Conservation (phyloP, 2,113 vertebrate species). For the Phrynosoma blainvillii region DNA sequence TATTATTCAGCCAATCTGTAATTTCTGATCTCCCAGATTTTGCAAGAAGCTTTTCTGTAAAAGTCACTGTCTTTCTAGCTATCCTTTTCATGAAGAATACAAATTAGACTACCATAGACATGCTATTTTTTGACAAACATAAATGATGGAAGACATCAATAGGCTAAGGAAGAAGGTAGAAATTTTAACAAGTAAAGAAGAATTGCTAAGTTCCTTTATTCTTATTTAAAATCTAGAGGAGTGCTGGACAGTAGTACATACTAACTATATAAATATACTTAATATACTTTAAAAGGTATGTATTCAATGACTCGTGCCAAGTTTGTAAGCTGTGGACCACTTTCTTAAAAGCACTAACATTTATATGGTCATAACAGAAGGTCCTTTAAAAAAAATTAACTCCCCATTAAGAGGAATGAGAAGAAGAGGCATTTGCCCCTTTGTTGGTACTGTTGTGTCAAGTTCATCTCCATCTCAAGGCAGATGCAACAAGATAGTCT, state of each 20-base stretch:
- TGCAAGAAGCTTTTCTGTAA: conserved; percentile 45
- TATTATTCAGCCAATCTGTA: background rate
- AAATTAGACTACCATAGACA: conserved; percentile 46
- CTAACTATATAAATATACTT: conserved; percentile 69
- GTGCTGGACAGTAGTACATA: conserved; percentile 53
- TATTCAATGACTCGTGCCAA: conserved; percentile 64
- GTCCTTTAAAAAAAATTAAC: conserved; percentile 34
- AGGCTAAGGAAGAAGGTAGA: conserved; percentile 54
- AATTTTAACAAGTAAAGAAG: conserved; percentile 10
- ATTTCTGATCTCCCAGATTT: background rate
- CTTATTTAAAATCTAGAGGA: conserved; percentile 57
- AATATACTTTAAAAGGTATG: conserved; percentile 63
- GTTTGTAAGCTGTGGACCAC: conserved; percentile 54
- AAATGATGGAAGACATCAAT: conserved; percentile 64
- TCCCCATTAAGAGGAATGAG: conserved; percentile 52
- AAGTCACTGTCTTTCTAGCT: conserved; percentile 47
- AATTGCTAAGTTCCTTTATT: background rate
- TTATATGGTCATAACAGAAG: conserved; percentile 59
- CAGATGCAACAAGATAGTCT: conserved; percentile 37
- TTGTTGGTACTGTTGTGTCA: conserved; percentile 52
- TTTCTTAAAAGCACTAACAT: conserved; percentile 47
- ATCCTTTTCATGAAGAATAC: conserved; percentile 44
- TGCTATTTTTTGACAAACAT: conserved; percentile 16
- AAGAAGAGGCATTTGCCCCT: conserved; percentile 49
- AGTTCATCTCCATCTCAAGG: conserved; percentile 44